phyloP scores from a whole-genome alignment of 2,113 vertebrate genomes.

The Heliornis fulica region DNA sequence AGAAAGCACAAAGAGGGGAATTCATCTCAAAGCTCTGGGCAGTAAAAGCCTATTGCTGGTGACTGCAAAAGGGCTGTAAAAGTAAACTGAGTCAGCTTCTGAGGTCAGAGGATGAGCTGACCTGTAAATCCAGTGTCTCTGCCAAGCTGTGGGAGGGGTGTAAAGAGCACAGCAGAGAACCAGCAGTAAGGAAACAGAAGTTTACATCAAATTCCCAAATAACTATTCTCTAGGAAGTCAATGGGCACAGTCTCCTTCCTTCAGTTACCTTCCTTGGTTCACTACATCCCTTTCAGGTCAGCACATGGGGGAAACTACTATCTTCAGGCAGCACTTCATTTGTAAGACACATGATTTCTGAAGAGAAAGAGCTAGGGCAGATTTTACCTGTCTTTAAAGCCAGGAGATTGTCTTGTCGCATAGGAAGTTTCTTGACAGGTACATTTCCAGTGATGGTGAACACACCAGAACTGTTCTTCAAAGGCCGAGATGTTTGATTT shows the following conservation, averaged over 20 bases:
- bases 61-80: background rate
- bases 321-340: background rate
- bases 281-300: background rate
- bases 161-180: background rate
- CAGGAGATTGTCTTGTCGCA: background rate
- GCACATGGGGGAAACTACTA: background rate
- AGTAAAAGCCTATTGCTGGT: background rate
- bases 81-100: background rate
- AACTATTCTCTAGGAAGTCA: background rate
- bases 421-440: constrained; percentile 27
- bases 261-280: background rate
- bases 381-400: constrained; percentile 42
- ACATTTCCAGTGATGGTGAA: background rate
- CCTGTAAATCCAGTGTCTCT: background rate
- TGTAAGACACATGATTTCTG: background rate
- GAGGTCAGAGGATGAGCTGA: background rate
- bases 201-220: background rate
- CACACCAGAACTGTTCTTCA: constrained; percentile 56
- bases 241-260: background rate
- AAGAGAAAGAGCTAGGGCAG: background rate
- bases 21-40: background rate
- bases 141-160: background rate
- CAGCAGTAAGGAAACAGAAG: accelerated
- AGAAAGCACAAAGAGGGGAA: background rate
- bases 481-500: constrained; percentile 60